Conservation (phyloP, 2,797 vertebrate species). For the Phalloptychus januarius region DNA sequence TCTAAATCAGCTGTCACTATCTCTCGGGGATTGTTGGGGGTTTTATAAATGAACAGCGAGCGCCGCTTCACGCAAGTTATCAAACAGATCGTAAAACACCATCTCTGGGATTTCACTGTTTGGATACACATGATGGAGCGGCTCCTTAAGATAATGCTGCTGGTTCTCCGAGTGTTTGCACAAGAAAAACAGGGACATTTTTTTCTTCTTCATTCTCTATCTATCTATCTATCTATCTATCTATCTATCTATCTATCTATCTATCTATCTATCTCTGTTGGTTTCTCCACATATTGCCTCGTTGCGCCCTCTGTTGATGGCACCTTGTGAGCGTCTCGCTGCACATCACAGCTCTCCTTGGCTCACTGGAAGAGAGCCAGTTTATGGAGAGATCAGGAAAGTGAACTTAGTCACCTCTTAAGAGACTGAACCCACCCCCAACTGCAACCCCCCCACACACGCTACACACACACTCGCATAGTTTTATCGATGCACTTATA, state of each 20-base stretch:
- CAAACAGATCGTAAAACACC: slow-evolving; percentile 72
- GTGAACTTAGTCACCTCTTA: not conserved
- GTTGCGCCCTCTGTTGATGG: slow-evolving; percentile 82
- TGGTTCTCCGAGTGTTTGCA: slow-evolving; percentile 35
- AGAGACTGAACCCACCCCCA: not conserved
- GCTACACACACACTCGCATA: not conserved
- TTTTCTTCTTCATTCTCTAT: slow-evolving; percentile 1
- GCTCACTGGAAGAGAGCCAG: not conserved
- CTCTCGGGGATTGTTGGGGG: slow-evolving; percentile 63
- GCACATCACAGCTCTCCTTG: slow-evolving; percentile 8
- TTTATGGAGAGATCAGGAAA: not conserved
- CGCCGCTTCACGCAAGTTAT: slow-evolving; percentile 70
- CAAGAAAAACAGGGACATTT: slow-evolving; percentile 31
- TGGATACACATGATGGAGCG: slow-evolving; percentile 62
- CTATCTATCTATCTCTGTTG: slow-evolving; percentile 7
- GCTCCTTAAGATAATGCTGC: slow-evolving; percentile 48
- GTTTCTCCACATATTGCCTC: slow-evolving; percentile 69
- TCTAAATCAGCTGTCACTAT: slow-evolving; percentile 69
- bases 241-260: slow-evolving; percentile 1
- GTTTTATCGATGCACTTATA: not conserved
- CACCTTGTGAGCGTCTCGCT: slow-evolving; percentile 14
- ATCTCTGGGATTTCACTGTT: slow-evolving; percentile 68
- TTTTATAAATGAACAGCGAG: slow-evolving; percentile 67
- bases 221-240: not conserved
- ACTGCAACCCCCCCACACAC: too few relatives aligned